These are phyloP conservation scores for Sinella curviseta DNA, from an alignment of 1,140 invertebrate genomes.

Conservation along the genomic window DNA sequence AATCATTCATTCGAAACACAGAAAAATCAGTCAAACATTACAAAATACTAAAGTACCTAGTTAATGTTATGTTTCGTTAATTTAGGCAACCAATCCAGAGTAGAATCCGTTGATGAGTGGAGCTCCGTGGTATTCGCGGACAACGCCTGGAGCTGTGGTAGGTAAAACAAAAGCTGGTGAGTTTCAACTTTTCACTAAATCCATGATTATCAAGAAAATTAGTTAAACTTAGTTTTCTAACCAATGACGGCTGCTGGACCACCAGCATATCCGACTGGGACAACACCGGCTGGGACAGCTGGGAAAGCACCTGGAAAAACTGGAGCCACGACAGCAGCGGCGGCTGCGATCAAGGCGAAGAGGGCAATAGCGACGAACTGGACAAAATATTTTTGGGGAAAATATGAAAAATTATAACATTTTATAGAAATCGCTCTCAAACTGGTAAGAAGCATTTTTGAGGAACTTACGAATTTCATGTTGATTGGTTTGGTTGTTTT, in stretches of 20 bases:
- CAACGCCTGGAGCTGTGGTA: not conserved
- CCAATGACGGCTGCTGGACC: not conserved
- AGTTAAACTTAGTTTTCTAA: too few species aligned
- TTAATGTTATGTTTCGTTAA: too few species aligned
- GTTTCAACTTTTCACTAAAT: too few species aligned
- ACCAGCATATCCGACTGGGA: not conserved
- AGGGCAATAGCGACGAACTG: not conserved
- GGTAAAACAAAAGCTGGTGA: too few species aligned
- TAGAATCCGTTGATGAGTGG: conserved; percentile 15
- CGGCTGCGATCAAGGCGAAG: not conserved
- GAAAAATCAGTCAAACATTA: too few species aligned
- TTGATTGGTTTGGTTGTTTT: not conserved
- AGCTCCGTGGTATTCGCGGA: conserved; percentile 1
- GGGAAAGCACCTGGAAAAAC: not conserved
- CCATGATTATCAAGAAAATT: too few species aligned
- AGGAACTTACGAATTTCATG: conserved; percentile 17
- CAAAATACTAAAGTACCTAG: too few species aligned
- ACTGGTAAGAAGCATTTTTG: not conserved
- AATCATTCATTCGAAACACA: too few species aligned
- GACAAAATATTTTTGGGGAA: not conserved
- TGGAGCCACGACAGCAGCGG: not conserved
- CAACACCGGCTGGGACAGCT: not conserved
- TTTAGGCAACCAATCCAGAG: not conserved
- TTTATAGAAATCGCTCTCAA: not conserved
- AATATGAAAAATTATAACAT: not conserved